phyloP scores from a whole-genome alignment of 2,113 vertebrate species.

The Gallinago jamesoni region DNA sequence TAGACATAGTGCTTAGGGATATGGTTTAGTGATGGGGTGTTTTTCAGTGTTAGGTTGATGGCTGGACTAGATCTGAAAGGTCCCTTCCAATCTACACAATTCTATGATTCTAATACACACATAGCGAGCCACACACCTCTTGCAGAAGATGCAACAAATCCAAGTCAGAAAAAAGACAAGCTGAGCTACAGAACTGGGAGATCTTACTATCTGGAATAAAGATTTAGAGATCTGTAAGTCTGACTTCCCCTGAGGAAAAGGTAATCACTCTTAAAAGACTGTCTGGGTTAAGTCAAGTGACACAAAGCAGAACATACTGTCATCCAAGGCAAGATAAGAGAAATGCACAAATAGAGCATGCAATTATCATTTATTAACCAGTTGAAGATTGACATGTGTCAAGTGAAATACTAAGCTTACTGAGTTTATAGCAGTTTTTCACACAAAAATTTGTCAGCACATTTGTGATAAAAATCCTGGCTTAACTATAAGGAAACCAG shows the following conservation, averaged over 20 bases:
- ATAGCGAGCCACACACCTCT: background rate
- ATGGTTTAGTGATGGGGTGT: too few relatives aligned
- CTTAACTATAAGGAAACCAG: background rate
- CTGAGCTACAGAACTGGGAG: background rate
- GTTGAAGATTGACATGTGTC: background rate
- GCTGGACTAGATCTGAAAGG: too few relatives aligned
- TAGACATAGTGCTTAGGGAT: too few relatives aligned
- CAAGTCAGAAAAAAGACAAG: background rate
- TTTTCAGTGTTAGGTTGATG: too few relatives aligned
- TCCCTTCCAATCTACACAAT: too few relatives aligned
- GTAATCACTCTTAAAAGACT: background rate
- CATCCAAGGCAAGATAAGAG: background rate
- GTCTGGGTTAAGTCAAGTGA: background rate
- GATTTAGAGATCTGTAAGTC: background rate
- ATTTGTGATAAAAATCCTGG: background rate
- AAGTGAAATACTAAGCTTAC: background rate
- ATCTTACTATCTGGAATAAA: background rate
- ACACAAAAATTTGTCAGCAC: background rate
- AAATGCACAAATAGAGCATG: background rate
- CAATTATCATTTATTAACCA: background rate
- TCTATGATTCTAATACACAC: background rate
- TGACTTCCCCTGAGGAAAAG: background rate
- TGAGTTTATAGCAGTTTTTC: background rate
- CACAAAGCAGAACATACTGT: constrained; percentile 27
- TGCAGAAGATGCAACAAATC: background rate